Evolutionary conservation across 2,797 vertebrate species (phyloP).

Genomic region (Eulemur coronatus): DNA sequence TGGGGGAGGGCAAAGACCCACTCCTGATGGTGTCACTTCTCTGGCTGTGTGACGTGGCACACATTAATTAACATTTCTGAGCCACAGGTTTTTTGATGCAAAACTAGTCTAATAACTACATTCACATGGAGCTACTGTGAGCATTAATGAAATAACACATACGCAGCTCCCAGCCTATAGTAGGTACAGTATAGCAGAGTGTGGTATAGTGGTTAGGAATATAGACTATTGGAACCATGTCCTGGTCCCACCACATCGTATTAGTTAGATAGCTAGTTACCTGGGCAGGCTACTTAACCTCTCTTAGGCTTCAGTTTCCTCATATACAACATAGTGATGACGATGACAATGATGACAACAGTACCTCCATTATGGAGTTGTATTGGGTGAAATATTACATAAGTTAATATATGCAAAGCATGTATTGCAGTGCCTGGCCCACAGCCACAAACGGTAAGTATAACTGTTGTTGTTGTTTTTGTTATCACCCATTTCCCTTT

Average conservation of each 20-base stretch:
- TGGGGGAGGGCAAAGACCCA: background rate
- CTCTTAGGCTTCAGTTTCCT: background rate
- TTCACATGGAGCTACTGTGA: background rate
- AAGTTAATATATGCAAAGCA: background rate
- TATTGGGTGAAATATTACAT: background rate
- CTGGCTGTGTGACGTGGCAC: background rate
- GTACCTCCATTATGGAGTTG: background rate
- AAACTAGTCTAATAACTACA: background rate
- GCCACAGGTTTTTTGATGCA: background rate
- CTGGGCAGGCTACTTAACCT: background rate
- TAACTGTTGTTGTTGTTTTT: background rate
- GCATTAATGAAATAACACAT: background rate
- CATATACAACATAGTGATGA: background rate
- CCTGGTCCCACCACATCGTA: background rate
- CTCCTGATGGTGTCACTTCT: background rate
- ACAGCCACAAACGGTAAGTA: background rate
- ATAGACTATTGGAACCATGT: background rate
- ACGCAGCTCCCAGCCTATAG: background rate
- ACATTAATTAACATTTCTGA: slow-evolving; percentile 11
- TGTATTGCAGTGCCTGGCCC: background rate
- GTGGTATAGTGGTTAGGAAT: background rate
- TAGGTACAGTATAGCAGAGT: background rate
- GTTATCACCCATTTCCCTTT: background rate
- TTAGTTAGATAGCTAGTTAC: background rate
- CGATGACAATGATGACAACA: background rate